Conservation (phyloP, 2,797 vertebrate species). For the Gymnocypris eckloni region DNA sequence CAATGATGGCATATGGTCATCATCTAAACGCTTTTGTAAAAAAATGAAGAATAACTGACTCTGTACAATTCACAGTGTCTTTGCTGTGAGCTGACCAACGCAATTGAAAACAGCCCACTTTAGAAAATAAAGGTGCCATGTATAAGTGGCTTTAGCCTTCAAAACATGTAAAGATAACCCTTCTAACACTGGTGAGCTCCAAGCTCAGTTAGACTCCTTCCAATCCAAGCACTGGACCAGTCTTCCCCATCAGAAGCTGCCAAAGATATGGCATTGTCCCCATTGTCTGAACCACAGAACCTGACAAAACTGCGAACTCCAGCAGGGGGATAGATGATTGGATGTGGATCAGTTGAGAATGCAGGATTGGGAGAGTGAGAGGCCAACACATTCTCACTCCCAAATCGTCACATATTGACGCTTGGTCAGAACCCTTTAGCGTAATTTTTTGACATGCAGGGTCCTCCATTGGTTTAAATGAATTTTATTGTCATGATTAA, state of each 20-base stretch:
- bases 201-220: not conserved
- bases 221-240: not conserved
- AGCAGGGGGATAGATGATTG: not conserved
- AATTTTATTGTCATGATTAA: too few relatives aligned
- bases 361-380: not conserved
- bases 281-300: not conserved
- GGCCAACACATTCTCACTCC: not conserved
- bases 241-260: not conserved
- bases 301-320: not conserved
- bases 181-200: not conserved
- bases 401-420: too few relatives aligned
- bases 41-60: not conserved
- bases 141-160: not conserved
- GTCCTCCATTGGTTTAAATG: too few relatives aligned
- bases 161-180: not conserved
- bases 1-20: not conserved
- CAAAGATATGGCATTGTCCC: not conserved
- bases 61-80: too few relatives aligned
- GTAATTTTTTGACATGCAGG: too few relatives aligned
- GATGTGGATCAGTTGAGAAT: not conserved
- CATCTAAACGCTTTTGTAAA: not conserved
- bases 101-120: not conserved
- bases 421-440: too few relatives aligned
- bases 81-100: too few relatives aligned
- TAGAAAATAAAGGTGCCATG: not conserved